Base-by-base conservation (phyloP, 2,113 vertebrate species). In the Recurvirostra avosetta region DNA sequence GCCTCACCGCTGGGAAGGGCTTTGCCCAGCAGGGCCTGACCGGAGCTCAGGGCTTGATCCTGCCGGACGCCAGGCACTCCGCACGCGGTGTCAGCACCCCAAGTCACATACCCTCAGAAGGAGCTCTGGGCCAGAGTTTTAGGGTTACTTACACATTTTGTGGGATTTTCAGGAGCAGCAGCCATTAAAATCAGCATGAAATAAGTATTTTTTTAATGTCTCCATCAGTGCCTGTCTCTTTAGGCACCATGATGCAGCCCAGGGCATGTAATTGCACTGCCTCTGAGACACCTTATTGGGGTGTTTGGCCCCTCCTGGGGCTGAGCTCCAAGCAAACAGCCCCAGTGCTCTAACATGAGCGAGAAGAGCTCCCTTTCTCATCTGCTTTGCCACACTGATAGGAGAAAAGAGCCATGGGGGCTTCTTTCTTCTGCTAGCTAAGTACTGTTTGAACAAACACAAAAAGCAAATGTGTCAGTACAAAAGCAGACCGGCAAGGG, bases 1-100 rank as follows among this genome's bases (percentile, higher is more conserved):
- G 47, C 41, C 61, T 55, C 2, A 0, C 41, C 0, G 3, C 18
- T 0, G 0, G 29, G 32, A 68, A n/a, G 47, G 26, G 18, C 30
- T 43, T 79, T 49, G 21, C 53, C 27, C 36, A 29, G 36, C 0
- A 0, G 27, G 6, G 15, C 36, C 61, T 56, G 47, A 43, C 23
- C 5, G 2, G 59, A 25, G 15, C 23, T 72, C 10, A 5, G 36
- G 29, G n/a, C n/a, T 84, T 59, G 38, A 68, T 86, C 67, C 38
- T 72, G 32, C 14, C 3, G 2, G 11, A 14, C 41, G 25, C 71
- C 30, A 9, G 61, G 36, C 20, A 27, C 50, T 78, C 27, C 1
- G 3, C 13, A 34, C 13, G 25, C 2, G 3, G 8, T 17, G 8
- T 17, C 13, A 34, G 17, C 32, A 63, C 20, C 53, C 50, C 53